Evolutionary conservation across 2,888 invertebrate genomes (phyloP).

Genomic region (Mesopsocus fuscifrons): DNA sequence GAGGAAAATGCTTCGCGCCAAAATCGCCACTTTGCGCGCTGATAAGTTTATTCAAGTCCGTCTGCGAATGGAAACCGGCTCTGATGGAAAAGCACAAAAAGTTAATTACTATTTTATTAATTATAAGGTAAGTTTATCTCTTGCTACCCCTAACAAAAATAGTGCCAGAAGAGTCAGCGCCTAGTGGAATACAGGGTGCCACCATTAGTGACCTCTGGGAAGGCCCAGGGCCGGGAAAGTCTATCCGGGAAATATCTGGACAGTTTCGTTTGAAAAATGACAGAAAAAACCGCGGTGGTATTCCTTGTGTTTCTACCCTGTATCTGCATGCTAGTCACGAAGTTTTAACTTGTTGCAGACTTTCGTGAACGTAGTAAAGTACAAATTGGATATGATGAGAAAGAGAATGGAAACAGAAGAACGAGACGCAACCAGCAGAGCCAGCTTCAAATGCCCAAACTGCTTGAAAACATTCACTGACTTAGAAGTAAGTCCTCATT

Average conservation of each 20-base stretch:
- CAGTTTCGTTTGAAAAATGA: too few species aligned
- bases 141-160: slow-evolving; percentile 11
- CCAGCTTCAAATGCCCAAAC: slow-evolving; percentile 83
- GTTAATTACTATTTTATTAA: slow-evolving; percentile 96
- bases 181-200: too few species aligned
- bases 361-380: slow-evolving; percentile 94
- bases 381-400: slow-evolving; percentile 89
- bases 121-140: slow-evolving; percentile 47
- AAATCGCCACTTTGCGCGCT: slow-evolving; percentile 67
- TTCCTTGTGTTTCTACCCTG: too few species aligned
- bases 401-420: slow-evolving; percentile 92
- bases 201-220: too few species aligned
- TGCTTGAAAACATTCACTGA: slow-evolving; percentile 92
- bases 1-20: slow-evolving; percentile 74
- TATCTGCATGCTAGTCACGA: too few species aligned
- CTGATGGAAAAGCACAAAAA: slow-evolving; percentile 86
- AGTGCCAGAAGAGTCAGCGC: neutral
- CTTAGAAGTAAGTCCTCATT: slow-evolving; percentile 52
- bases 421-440: slow-evolving; percentile 81
- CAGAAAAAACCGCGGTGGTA: too few species aligned
- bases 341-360: slow-evolving; percentile 30
- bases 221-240: too few species aligned
- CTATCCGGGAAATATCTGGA: too few species aligned
- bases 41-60: slow-evolving; percentile 89
- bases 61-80: slow-evolving; percentile 85